Base-by-base conservation (phyloP, 2,113 vertebrate genomes). In the Herpailurus yagouaroundi region DNA sequence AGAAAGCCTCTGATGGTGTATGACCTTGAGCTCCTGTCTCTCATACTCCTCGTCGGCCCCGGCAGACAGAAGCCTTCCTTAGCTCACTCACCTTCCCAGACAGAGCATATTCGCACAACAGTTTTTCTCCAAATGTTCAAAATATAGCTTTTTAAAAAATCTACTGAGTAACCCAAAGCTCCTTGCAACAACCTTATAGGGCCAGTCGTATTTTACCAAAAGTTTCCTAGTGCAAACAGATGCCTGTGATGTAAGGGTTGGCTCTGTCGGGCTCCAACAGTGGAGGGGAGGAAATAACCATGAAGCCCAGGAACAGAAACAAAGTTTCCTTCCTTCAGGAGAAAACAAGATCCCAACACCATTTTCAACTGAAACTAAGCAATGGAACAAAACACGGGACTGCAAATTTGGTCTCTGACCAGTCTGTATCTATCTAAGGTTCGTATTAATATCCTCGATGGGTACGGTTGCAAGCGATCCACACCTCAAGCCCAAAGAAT, bases 161-260 rank as follows among this genome's bases (percentile, higher is more conserved):
- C 76, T 85, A 87, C 71, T 57, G 13, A 94, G 83, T 91, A 97
- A 94, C 91, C 71, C 91, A 95, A 71, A 85, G 41, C 19, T 60
- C 92, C 48, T 94, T 64, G 73, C 55, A 92, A 83, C 91, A 97
- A 96, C 80, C 45, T 63, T 93, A 50, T 82, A 93, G 88, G 77
- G 38, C 81, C 91, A 86, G 85, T 63, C 0, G 1, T 95, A 64
- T 95, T 98, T 95, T 97, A 98, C 81, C 79, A 87, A 95, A 98
- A 96, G 38, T 97, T 98, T 98, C 96, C 97, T 98, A 95, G 96
- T 96, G 85, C 80, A 98, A 97, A 95, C 93, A 98, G 94, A 90
- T 38, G 6, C 45, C 82, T 97, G 89, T 98, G 94, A 96, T 97
- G 95, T 97, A 98, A 98, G 79, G 64, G 93, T 96, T 97, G 96